phyloP scores from a whole-genome alignment of 1,140 invertebrate genomes.

The Zaprionus kolodkinae region DNA sequence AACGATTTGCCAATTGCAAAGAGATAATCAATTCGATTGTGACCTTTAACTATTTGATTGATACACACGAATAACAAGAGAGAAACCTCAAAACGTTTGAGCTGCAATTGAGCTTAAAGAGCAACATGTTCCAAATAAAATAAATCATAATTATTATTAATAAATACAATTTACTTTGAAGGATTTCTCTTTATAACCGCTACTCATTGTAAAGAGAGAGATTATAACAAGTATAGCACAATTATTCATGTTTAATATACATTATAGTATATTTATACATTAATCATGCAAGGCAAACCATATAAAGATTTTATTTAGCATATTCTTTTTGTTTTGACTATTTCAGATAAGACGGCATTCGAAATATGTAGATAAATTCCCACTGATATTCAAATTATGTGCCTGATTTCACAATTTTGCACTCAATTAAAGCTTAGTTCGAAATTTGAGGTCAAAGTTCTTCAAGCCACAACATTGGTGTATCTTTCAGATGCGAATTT shows the following conservation, averaged over 20 bases:
- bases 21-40: conserved; percentile 22
- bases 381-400: neutral
- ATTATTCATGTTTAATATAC: too few relatives aligned
- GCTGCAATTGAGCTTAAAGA: neutral
- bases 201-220: too few relatives aligned
- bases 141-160: neutral
- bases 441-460: neutral
- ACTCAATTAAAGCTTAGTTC: neutral
- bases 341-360: neutral
- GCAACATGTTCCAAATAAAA: neutral
- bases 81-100: neutral
- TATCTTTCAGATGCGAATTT: neutral
- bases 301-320: too few relatives aligned
- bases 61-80: neutral
- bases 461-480: too few relatives aligned
- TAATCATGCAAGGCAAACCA: too few relatives aligned
- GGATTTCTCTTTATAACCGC: neutral
- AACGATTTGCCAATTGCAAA: conserved; percentile 42
- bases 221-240: too few relatives aligned
- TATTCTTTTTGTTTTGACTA: too few relatives aligned
- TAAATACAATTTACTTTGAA: too few relatives aligned
- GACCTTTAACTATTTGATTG: conserved; percentile 10
- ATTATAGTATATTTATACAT: too few relatives aligned
- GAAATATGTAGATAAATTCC: neutral
- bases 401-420: neutral